Conservation (phyloP, 2,888 invertebrate species). For the Acanthosepion lycidas region DNA sequence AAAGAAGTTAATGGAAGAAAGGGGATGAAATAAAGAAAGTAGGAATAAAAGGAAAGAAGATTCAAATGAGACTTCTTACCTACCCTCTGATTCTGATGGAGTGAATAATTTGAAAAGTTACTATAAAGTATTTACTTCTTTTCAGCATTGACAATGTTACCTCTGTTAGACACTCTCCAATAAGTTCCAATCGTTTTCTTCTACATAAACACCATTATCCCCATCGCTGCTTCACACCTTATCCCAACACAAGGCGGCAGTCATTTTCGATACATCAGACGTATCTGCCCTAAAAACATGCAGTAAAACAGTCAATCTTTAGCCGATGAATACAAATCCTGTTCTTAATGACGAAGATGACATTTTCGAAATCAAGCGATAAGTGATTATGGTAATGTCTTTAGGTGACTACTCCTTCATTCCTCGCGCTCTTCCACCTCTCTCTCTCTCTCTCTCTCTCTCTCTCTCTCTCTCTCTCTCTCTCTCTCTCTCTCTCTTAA, state of each 20-base stretch:
- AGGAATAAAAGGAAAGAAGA: neutral
- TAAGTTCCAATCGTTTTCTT: neutral
- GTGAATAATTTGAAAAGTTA: too few species aligned
- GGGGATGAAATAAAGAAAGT: neutral
- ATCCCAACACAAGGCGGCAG: neutral
- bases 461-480: too few species aligned
- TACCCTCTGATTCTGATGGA: too few species aligned
- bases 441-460: too few species aligned
- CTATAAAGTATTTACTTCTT: neutral
- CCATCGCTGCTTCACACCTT: neutral
- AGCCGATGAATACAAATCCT: neutral
- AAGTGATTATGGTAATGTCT: neutral
- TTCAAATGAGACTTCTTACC: too few species aligned
- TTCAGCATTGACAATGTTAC: too few species aligned
- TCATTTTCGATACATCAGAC: neutral
- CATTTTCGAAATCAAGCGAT: neutral
- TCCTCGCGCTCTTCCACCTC: too few species aligned
- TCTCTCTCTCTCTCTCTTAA: too few species aligned
- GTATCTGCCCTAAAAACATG: neutral
- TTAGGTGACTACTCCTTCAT: neutral
- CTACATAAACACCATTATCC: neutral
- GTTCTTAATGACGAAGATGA: neutral
- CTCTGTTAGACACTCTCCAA: neutral
- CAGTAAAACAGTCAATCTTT: neutral
- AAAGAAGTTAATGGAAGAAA: neutral